phyloP scores from a whole-genome alignment of 2,888 invertebrate species.

The Mesorhabditis spiculigera region DNA sequence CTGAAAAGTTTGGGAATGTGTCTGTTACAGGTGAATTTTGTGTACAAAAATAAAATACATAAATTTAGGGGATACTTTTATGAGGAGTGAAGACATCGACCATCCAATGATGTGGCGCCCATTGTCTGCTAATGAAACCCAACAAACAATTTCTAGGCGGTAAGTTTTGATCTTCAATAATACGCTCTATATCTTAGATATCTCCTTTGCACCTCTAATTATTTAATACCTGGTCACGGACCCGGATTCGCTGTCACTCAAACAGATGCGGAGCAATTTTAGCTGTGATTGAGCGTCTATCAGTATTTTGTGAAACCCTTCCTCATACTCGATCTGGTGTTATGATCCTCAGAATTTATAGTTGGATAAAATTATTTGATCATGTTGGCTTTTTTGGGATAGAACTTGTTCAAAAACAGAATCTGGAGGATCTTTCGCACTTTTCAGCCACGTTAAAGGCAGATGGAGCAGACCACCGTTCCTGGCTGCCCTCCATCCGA shows the following conservation, averaged over 20 bases:
- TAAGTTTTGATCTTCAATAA: background rate
- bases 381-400: too few species aligned
- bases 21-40: constrained; percentile 34
- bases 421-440: too few species aligned
- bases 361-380: too few species aligned
- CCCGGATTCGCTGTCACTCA: constrained; percentile 31
- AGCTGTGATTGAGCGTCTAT: background rate
- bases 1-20: constrained; percentile 43
- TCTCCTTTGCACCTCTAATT: constrained; percentile 34
- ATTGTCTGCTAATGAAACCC: constrained; percentile 39
- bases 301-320: background rate
- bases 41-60: too few species aligned
- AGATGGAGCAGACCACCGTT: too few species aligned
- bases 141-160: constrained; percentile 30
- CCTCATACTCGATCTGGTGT: too few species aligned
- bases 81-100: constrained; percentile 47
- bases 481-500: too few species aligned
- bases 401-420: too few species aligned
- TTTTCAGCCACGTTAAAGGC: too few species aligned
- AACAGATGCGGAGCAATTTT: background rate
- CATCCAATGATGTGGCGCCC: constrained; percentile 53
- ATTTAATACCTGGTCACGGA: constrained; percentile 52
- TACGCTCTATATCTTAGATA: constrained; percentile 18
- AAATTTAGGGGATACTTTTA: constrained; percentile 36
- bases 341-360: too few species aligned